Conservation (phyloP, 2,113 vertebrate genomes). For the Hemiscyllium ocellatum region DNA sequence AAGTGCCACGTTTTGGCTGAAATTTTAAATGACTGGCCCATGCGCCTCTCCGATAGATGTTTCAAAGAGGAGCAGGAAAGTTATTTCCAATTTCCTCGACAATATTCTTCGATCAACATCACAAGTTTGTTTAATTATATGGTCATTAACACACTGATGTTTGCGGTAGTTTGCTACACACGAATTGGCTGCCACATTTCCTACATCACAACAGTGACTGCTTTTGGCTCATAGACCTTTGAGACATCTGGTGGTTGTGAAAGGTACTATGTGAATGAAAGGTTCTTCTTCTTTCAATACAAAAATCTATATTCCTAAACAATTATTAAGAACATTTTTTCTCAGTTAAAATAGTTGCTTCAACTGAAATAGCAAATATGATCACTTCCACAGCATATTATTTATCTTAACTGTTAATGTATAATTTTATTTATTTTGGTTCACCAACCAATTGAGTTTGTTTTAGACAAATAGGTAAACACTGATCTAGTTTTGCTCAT, state of each 20-base stretch:
- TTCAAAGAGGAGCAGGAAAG: not conserved
- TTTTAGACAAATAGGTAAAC: not conserved
- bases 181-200: not conserved
- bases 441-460: not conserved
- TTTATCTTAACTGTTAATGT: not conserved
- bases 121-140: not conserved
- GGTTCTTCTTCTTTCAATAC: not conserved
- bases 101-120: not conserved
- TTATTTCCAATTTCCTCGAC: not conserved
- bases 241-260: not conserved
- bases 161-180: not conserved
- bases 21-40: not conserved
- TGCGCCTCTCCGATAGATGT: not conserved
- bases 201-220: not conserved
- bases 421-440: not conserved
- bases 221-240: not conserved
- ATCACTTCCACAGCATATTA: not conserved
- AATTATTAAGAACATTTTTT: not conserved
- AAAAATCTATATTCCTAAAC: not conserved
- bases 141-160: not conserved
- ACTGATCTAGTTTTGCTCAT: slow-evolving; percentile 23
- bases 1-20: not conserved
- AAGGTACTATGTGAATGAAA: not conserved
- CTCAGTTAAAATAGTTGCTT: not conserved
- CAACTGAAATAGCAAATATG: not conserved